Conservation (phyloP, 2,888 invertebrate species). For the Mayetiola destructor region DNA sequence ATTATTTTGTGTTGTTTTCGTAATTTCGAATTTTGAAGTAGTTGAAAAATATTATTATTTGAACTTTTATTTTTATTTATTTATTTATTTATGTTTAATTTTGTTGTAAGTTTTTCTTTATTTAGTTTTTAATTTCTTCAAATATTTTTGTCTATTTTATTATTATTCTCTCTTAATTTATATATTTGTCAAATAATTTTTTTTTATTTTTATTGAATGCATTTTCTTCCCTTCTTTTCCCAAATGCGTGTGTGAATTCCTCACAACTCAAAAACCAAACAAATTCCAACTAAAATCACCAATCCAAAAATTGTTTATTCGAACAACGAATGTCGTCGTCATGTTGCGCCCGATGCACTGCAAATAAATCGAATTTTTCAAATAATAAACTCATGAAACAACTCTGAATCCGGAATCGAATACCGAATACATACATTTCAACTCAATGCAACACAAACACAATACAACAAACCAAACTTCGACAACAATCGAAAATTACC, state of each 20-base stretch:
- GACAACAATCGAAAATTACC: background rate
- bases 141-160: background rate
- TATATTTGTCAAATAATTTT: background rate
- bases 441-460: background rate
- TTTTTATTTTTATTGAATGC: constrained; percentile 5
- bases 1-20: too few species aligned
- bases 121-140: background rate
- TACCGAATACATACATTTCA: background rate
- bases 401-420: background rate
- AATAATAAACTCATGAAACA: background rate
- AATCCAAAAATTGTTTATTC: background rate
- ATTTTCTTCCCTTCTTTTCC: constrained; percentile 7
- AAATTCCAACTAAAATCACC: constrained; percentile 5
- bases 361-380: background rate
- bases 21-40: too few species aligned
- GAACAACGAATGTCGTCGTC: too few species aligned
- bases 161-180: too few species aligned
- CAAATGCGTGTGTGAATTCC: constrained; percentile 11
- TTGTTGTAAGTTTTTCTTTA: background rate
- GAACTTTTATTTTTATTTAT: too few species aligned
- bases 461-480: background rate
- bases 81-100: too few species aligned
- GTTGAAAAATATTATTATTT: too few species aligned
- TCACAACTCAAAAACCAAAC: background rate
- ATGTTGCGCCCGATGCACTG: constrained; percentile 1